phyloP scores from a whole-genome alignment of 2,888 invertebrate species.

The Caenorhabditis drosophilae region DNA sequence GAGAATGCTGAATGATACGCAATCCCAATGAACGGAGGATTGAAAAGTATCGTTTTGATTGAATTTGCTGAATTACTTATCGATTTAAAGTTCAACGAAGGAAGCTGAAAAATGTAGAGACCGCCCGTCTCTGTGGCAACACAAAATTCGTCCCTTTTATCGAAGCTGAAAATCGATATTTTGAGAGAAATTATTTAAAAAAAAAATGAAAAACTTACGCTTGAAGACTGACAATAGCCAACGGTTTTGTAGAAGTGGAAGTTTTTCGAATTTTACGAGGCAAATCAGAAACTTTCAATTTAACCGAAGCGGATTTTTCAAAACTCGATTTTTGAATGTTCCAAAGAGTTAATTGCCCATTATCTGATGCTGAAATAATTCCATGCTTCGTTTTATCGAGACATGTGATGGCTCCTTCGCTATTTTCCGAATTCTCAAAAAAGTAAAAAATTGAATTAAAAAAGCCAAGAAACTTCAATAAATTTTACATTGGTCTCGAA shows the following conservation, averaged over 20 bases:
- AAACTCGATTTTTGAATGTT: slow-evolving; percentile 7
- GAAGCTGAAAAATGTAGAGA: slow-evolving; percentile 17
- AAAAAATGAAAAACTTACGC: slow-evolving; percentile 8
- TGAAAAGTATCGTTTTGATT: slow-evolving; percentile 18
- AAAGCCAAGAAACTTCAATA: no score
- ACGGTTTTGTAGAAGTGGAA: slow-evolving; percentile 19
- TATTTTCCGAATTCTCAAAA: not conserved
- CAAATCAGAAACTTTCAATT: slow-evolving; percentile 22
- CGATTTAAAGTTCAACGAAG: slow-evolving; percentile 15
- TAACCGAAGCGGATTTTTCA: slow-evolving; percentile 7
- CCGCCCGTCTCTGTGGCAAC: slow-evolving; percentile 37
- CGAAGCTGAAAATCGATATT: slow-evolving; percentile 15
- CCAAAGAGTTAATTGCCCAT: slow-evolving; percentile 24
- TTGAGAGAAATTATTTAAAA: not conserved
- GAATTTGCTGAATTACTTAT: slow-evolving; percentile 16
- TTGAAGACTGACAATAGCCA: slow-evolving; percentile 27
- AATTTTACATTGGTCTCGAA: slow-evolving; percentile 12
- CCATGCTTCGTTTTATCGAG: slow-evolving; percentile 24
- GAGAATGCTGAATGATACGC: slow-evolving; percentile 14
- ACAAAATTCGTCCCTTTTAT: slow-evolving; percentile 17
- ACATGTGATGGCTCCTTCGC: slow-evolving; percentile 17
- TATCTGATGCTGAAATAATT: slow-evolving; percentile 16
- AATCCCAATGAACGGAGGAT: slow-evolving; percentile 14
- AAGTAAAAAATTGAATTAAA: no score
- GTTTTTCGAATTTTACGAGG: slow-evolving; percentile 27